These are phyloP conservation scores for Spatulosminthurus flaviceps DNA, from an alignment of 2,888 invertebrate species.

Conservation along the genomic window DNA sequence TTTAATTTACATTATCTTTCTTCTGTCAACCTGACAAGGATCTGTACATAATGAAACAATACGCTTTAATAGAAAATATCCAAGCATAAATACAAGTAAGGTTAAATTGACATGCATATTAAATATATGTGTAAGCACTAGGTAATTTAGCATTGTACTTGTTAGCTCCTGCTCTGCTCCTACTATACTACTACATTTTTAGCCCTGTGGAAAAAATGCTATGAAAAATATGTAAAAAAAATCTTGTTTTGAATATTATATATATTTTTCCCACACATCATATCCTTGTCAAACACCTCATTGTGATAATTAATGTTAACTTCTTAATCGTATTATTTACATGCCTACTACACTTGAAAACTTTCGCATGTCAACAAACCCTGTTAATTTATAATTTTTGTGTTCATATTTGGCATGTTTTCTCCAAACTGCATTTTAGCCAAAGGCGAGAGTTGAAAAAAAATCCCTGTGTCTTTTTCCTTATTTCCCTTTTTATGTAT, in stretches of 20 bases:
- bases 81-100: background rate
- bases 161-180: no score
- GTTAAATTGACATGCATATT: background rate
- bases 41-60: background rate
- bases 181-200: background rate
- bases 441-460: background rate
- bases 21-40: no score
- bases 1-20: background rate
- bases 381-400: slow-evolving; percentile 11
- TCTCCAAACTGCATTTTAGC: slow-evolving; percentile 3
- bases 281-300: slow-evolving; percentile 25
- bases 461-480: background rate
- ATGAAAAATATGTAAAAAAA: background rate
- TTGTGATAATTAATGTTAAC: slow-evolving; percentile 44
- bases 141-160: background rate
- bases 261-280: background rate
- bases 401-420: slow-evolving; percentile 20
- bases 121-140: background rate
- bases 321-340: slow-evolving; percentile 22
- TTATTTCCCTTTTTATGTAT: background rate
- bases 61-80: background rate
- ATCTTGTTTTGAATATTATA: background rate
- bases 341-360: slow-evolving; percentile 22
- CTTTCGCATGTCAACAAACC: slow-evolving; percentile 10
- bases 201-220: slow-evolving; percentile 8